These are phyloP conservation scores for Drosophila neoperkinsi DNA, from an alignment of 2,888 invertebrate genomes.

Conservation along the genomic window DNA sequence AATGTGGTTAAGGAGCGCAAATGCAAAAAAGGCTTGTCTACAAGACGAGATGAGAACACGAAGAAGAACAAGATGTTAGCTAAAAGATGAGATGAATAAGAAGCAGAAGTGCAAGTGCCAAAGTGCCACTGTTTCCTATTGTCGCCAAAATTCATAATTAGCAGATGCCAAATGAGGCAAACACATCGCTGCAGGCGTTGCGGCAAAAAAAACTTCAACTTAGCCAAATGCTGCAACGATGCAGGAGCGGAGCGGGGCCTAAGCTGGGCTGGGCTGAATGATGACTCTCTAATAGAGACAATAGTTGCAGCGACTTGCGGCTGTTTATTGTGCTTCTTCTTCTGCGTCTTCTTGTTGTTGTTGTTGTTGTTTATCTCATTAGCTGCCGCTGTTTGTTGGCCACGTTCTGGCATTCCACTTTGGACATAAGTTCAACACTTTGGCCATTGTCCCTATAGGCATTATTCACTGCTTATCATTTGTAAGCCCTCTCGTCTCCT, in stretches of 20 bases:
- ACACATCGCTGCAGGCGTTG: slow-evolving; percentile 52
- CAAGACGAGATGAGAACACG: slow-evolving; percentile 9
- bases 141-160: slow-evolving; percentile 76
- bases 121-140: slow-evolving; percentile 45
- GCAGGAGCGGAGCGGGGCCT: too few species aligned
- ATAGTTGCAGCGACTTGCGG: slow-evolving; percentile 33
- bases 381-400: slow-evolving; percentile 56
- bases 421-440: slow-evolving; percentile 20
- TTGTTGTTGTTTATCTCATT: slow-evolving; percentile 62
- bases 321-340: not conserved
- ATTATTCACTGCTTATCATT: slow-evolving; percentile 25
- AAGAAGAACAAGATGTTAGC: slow-evolving; percentile 3
- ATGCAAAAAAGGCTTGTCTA: slow-evolving; percentile 29
- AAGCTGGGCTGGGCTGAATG: not conserved
- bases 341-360: not conserved
- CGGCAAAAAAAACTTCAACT: slow-evolving; percentile 49
- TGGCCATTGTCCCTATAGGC: slow-evolving; percentile 32
- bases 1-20: slow-evolving; percentile 56
- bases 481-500: slow-evolving; percentile 4
- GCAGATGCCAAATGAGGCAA: slow-evolving; percentile 53
- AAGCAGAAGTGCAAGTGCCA: slow-evolving; percentile 1
- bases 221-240: not conserved
- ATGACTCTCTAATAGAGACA: slow-evolving; percentile 35
- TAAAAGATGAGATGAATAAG: slow-evolving; percentile 1
- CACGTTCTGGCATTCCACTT: slow-evolving; percentile 58